Evolutionary conservation across 2,888 invertebrate genomes (phyloP), one percentile per base, ranked within the genome.

Genomic region (Mechanitis mazaeus): DNA sequence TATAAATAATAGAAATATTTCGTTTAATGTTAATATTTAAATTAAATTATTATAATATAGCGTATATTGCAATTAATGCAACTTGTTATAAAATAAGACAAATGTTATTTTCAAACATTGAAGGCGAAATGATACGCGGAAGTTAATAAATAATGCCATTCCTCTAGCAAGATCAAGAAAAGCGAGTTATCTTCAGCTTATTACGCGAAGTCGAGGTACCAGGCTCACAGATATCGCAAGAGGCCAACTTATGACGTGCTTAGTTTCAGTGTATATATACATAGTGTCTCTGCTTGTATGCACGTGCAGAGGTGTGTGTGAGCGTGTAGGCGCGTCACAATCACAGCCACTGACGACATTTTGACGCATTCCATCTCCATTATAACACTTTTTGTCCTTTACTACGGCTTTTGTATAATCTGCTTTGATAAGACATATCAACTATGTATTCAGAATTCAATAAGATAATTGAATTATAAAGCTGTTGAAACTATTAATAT

Each of bases 171-270:
- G 84, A 86, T 85, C 84, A 84, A 85, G 85, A 85, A 85, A 85
- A 83, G 82, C 84, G 81, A 84, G 84, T 86, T 86, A 87, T 87
- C 87, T 87, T 85, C 85, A 85, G 87, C 89, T 90, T 89, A 88
- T 90, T 90, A 90, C 87, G 83, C 81, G 81, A 84, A 87, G 84
- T 76, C 81, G 77, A 72, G 75, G 81, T 87, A 90, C 88, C 77
- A 89, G 89, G 88, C 82, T 75, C 73, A 73, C 84, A 87, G 81
- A 83, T 78, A 80, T 75, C 73, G 78, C 74, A 75, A 81, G 86
- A 85, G 80, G 78, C 76, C 72, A 73, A 76, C 77, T 78, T 79
- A 79, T 88, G 86, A 87, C 86, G 86, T 84, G 78, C 76, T 75
- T 70, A 75, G 75, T 77, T 75, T 80, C 78, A 76, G 78, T 83